Conservation (phyloP, 2,888 invertebrate species). For the Cinara cedri region DNA sequence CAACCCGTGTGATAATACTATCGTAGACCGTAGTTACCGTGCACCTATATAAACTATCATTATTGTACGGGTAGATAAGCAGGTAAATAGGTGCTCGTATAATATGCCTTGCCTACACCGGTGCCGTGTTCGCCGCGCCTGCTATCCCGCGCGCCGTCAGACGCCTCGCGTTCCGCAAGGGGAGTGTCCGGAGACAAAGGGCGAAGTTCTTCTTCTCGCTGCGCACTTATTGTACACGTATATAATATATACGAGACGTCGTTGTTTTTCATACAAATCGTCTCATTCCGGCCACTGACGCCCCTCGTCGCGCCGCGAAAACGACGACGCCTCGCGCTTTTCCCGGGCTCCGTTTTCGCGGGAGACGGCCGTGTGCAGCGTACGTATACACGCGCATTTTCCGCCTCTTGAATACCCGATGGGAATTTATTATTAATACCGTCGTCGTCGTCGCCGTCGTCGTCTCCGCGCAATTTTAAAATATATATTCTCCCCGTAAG, state of each 20-base stretch:
- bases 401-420: slow-evolving; percentile 53
- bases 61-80: no score
- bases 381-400: slow-evolving; percentile 1
- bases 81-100: no score
- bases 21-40: not conserved
- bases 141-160: no score
- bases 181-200: no score
- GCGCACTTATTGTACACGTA: no score
- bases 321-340: not conserved
- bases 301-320: not conserved
- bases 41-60: no score
- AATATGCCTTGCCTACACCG: no score
- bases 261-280: slow-evolving; percentile 57
- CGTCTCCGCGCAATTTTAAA: slow-evolving; percentile 56
- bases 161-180: not conserved
- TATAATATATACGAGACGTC: slow-evolving; percentile 18
- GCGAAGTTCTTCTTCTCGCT: no score
- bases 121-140: no score
- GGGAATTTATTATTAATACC: slow-evolving; percentile 55
- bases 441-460: slow-evolving; percentile 19
- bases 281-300: slow-evolving; percentile 40
- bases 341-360: no score
- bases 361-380: no score
- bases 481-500: slow-evolving; percentile 49
- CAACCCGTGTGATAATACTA: not conserved